Percentiles rank a stretch among this genome's conserved stretches.
Conservation (phyloP, 2,888 invertebrate species). For the Carcina quercana region DNA sequence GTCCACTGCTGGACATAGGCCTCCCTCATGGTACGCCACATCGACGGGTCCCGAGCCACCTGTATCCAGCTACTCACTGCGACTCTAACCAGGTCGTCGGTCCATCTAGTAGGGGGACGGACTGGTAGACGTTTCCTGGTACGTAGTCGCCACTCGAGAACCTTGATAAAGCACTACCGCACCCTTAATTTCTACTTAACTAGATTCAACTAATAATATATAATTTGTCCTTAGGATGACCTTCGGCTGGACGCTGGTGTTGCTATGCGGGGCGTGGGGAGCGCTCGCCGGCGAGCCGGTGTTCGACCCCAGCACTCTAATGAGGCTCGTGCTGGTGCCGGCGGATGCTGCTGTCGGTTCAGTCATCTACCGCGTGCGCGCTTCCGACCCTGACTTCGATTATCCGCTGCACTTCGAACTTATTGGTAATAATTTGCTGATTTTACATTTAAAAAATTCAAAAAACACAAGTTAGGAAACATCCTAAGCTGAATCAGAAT, state of each 20-base stretch:
- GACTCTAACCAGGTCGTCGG: too few species aligned
- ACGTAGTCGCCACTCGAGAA: too few species aligned
- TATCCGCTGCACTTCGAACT: slow-evolving; percentile 89
- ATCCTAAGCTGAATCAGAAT: too few species aligned
- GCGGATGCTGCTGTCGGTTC: slow-evolving; percentile 88
- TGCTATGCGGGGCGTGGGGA: slow-evolving; percentile 45
- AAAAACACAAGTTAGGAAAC: too few species aligned
- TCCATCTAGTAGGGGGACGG: too few species aligned
- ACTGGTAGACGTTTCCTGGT: too few species aligned
- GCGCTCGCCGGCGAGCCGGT: slow-evolving; percentile 79
- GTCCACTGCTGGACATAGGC: too few species aligned
- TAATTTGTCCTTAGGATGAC: slow-evolving; percentile 51
- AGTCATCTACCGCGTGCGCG: slow-evolving; percentile 90
- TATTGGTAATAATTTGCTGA: slow-evolving; percentile 74
- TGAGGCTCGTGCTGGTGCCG: slow-evolving; percentile 88
- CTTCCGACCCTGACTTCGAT: slow-evolving; percentile 90
- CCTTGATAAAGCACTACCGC: too few species aligned
- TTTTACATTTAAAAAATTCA: too few species aligned
- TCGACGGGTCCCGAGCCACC: too few species aligned
- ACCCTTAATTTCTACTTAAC: not conserved
- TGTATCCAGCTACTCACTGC: too few species aligned
- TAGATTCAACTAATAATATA: not conserved
- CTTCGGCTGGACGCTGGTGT: slow-evolving; percentile 55
- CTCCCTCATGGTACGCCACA: too few species aligned
- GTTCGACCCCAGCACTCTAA: slow-evolving; percentile 88